Percentiles rank a stretch among this genome's conserved stretches.
Conservation (phyloP, 2,113 vertebrate species). For the Megaceryle maxima region DNA sequence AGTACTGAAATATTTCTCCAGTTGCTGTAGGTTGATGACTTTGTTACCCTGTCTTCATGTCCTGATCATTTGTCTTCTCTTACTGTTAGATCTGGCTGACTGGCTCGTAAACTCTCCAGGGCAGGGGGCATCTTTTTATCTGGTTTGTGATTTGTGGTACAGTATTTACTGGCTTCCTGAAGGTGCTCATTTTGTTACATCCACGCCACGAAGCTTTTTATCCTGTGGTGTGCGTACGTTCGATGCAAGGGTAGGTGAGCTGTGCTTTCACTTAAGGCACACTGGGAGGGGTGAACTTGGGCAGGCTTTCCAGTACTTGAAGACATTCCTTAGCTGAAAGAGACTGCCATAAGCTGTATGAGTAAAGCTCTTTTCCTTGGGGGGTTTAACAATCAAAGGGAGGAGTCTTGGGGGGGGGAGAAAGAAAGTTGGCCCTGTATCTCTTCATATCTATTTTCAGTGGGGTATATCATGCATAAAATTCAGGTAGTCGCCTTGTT, state of each 20-base stretch:
- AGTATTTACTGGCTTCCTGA: not conserved
- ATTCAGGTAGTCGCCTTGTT: accelerated
- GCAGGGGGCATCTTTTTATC: not conserved
- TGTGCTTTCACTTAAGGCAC: not conserved
- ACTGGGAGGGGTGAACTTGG: accelerated
- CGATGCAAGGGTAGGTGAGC: accelerated
- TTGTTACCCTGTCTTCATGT: not conserved
- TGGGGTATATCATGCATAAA: not conserved
- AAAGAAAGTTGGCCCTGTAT: not conserved
- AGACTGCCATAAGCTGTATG: not conserved
- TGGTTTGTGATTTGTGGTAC: not conserved
- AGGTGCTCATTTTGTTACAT: no score
- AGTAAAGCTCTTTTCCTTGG: not conserved
- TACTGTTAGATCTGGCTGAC: not conserved
- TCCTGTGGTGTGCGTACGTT: accelerated
- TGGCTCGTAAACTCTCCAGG: not conserved
- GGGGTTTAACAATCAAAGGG: not conserved
- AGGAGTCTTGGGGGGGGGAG: not conserved
- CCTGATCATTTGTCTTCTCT: not conserved
- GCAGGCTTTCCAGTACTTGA: not conserved
- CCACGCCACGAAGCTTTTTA: accelerated
- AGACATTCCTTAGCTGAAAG: not conserved
- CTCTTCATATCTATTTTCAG: not conserved
- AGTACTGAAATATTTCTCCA: not conserved
- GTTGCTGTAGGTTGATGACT: not conserved